Evolutionary conservation across 2,888 invertebrate genomes (phyloP).

Genomic region (Diplazon laetatorius): DNA sequence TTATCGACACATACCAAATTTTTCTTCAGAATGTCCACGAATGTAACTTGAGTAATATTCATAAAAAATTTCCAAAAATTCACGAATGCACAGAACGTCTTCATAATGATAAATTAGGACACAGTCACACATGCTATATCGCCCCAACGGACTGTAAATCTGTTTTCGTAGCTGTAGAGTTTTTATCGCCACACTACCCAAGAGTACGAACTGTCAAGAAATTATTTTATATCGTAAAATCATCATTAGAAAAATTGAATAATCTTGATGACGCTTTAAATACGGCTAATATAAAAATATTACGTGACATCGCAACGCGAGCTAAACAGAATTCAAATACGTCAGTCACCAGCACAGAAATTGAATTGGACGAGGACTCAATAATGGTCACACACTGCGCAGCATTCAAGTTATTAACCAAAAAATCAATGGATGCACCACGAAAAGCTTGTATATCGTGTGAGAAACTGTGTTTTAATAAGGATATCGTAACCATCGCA

Average conservation of each 20-base stretch:
- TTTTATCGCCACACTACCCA: slow-evolving; percentile 61
- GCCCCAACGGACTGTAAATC: slow-evolving; percentile 53
- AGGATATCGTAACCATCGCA: slow-evolving; percentile 49
- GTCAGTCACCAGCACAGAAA: slow-evolving; percentile 33
- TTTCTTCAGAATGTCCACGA: slow-evolving; percentile 14
- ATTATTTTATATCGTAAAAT: slow-evolving; percentile 42
- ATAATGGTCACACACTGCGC: slow-evolving; percentile 45
- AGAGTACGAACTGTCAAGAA: slow-evolving; percentile 39
- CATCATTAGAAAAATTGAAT: slow-evolving; percentile 13
- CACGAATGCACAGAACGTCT: slow-evolving; percentile 21
- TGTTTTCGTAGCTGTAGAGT: slow-evolving; percentile 53
- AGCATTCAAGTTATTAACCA: slow-evolving; percentile 60
- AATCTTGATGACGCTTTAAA: slow-evolving; percentile 51
- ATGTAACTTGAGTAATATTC: slow-evolving; percentile 34
- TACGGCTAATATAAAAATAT: slow-evolving; percentile 17
- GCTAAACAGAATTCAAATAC: slow-evolving; percentile 24
- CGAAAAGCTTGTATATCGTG: slow-evolving; percentile 62
- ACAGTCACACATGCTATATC: slow-evolving; percentile 46
- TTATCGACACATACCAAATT: slow-evolving; percentile 18
- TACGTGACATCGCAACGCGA: slow-evolving; percentile 26
- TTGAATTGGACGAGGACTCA: slow-evolving; percentile 59
- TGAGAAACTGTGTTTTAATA: slow-evolving; percentile 63
- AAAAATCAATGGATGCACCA: slow-evolving; percentile 62
- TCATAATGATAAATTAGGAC: slow-evolving; percentile 43
- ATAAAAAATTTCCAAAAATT: slow-evolving; percentile 15